Base-by-base conservation (phyloP, 2,113 vertebrate species). In the Panthera tigris region DNA sequence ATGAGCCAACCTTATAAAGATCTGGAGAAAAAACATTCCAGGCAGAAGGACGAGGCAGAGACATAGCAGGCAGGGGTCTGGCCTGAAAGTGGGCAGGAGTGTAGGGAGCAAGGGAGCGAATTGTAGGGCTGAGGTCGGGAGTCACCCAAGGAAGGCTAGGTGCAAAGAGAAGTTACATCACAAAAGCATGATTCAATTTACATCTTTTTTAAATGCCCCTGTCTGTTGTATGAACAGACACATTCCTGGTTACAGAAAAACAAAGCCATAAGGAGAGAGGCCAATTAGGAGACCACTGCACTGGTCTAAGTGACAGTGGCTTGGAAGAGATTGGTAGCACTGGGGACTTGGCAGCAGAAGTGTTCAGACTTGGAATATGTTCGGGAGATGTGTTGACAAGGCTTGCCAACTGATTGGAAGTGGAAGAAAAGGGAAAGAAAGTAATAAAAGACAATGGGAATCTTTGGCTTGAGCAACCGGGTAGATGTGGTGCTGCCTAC, bases 31-130 rank as follows among this genome's bases (percentile, higher is more conserved):
- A 45, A 45, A 63, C 10, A 19, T 16, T 76, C 69, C 18, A 88
- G 90, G 55, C 10, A 63, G 31, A 88, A 7, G 15, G 9, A 55
- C 41, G 36, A 52, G 29, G 48, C 57, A 65, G 76, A 93, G 50
- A 76, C 19, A 39, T 0, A 31, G 52, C 12, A n/a, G 36, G 31
- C 39, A 65, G 0, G 4, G 48, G n/a, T 19, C 68, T 45, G 61
- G 65, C 65, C 39, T 50, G 65, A 61, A 50, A 36, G 19, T n/a
- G 83, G 89, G 7, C 33, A 63, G 13, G 12, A 45, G 5, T 0
- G 1, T 0, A 65, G 55, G 7, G n/a, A 76, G 3, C 2, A 12
- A 81, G 39, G 9, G 39, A 73, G 25, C 2, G 0, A 61, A 27
- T 7, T n/a, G 11, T 25, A 41, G 2, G 25, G 55, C 12, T 2